Evolutionary conservation across 2,797 vertebrate genomes (phyloP).

Genomic region (Falco rusticolus): DNA sequence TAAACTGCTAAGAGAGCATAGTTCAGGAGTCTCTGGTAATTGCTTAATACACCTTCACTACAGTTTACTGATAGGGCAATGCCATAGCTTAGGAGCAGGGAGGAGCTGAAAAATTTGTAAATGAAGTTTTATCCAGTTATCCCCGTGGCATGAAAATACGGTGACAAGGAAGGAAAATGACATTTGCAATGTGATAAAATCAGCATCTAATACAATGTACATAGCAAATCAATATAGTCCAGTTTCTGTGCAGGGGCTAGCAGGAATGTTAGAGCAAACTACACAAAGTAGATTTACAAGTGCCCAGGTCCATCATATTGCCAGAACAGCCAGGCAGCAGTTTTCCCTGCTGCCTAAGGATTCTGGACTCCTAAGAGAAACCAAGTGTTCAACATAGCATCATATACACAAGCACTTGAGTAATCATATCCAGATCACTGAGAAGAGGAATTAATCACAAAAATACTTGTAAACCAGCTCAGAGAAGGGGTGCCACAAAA

Average conservation of each 20-base stretch:
- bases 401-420: neutral
- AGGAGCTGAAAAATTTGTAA: neutral
- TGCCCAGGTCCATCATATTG: neutral
- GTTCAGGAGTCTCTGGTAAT: neutral
- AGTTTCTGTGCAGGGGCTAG: neutral
- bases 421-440: neutral
- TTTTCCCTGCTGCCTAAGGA: neutral
- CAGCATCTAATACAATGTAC: neutral
- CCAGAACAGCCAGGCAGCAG: neutral
- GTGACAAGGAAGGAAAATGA: neutral
- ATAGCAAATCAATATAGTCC: neutral
- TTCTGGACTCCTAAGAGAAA: neutral
- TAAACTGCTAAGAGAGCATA: neutral
- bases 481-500: neutral
- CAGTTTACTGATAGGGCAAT: neutral
- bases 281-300: neutral
- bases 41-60: neutral
- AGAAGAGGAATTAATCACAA: neutral
- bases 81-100: neutral
- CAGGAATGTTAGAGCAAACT: neutral
- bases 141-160: neutral
- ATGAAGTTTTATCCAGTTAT: neutral
- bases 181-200: neutral
- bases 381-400: neutral
- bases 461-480: neutral